Evolutionary conservation across 2,113 vertebrate species (phyloP).

Genomic region (Brachyhypopomus gauderio): DNA sequence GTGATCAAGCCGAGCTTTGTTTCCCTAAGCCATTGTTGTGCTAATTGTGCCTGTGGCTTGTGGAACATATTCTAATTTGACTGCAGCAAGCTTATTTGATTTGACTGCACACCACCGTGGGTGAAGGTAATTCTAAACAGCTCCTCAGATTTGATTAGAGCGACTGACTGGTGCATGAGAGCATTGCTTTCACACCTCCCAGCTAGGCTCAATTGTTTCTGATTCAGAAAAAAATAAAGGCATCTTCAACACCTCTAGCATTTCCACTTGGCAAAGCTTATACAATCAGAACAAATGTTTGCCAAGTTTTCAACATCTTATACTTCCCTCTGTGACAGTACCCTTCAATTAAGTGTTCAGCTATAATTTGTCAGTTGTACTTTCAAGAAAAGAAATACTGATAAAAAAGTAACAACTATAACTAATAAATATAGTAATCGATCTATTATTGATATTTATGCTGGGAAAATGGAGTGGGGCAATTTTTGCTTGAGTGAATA

Average conservation of each 20-base stretch:
- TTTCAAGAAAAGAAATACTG: not conserved
- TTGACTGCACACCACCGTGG: slow-evolving; percentile 49
- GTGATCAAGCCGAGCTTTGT: slow-evolving; percentile 1
- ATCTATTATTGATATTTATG: not conserved
- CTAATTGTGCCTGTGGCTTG: slow-evolving; percentile 46
- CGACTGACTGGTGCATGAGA: slow-evolving; percentile 4
- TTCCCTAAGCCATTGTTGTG: not conserved
- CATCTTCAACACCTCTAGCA: slow-evolving; percentile 4
- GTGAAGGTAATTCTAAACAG: slow-evolving; percentile 52
- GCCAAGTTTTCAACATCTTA: not conserved
- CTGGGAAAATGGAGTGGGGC: not conserved
- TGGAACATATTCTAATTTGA: slow-evolving; percentile 28
- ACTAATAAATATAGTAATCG: not conserved
- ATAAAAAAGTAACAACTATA: not conserved
- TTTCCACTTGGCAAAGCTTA: not conserved
- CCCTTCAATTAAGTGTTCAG: not conserved
- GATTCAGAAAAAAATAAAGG: not conserved
- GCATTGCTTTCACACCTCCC: slow-evolving; percentile 1
- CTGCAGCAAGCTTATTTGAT: slow-evolving; percentile 50
- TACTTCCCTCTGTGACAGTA: not conserved
- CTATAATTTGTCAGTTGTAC: not conserved
- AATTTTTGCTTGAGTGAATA: not conserved
- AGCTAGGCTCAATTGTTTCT: slow-evolving; percentile 3
- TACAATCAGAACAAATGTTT: not conserved
- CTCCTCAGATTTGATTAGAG: slow-evolving; percentile 46